phyloP scores from a whole-genome alignment of 2,888 invertebrate genomes.

The Phengaris arion region DNA sequence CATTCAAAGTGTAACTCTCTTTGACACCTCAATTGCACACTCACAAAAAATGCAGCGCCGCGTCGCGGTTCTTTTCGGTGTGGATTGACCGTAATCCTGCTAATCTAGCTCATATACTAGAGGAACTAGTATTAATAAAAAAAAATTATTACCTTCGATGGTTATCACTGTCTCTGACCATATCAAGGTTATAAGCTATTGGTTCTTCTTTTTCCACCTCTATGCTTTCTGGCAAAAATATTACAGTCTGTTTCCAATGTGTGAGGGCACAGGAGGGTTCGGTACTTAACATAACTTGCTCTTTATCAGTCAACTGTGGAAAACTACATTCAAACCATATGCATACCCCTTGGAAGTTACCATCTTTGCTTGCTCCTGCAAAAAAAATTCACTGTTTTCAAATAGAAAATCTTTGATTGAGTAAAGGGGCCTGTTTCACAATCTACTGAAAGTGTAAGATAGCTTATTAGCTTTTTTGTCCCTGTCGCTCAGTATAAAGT shows the following conservation, averaged over 20 bases:
- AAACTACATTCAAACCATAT: constrained; percentile 91
- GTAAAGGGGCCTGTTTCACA: too few relatives aligned
- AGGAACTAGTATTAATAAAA: background rate
- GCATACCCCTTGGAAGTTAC: constrained; percentile 86
- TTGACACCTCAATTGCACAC: too few relatives aligned
- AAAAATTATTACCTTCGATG: constrained; percentile 61
- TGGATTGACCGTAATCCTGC: too few relatives aligned
- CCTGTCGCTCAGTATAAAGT: too few relatives aligned
- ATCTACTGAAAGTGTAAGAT: too few relatives aligned
- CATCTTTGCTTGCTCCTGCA: constrained; percentile 76
- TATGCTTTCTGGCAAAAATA: constrained; percentile 85
- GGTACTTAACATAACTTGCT: constrained; percentile 84
- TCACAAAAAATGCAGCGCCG: too few relatives aligned
- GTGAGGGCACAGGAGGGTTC: constrained; percentile 85
- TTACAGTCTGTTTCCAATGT: constrained; percentile 96
- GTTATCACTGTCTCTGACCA: constrained; percentile 74
- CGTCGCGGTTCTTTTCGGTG: too few relatives aligned
- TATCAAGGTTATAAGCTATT: constrained; percentile 83
- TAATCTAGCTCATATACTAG: too few relatives aligned
- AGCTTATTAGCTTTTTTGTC: too few relatives aligned
- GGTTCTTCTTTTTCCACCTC: constrained; percentile 81
- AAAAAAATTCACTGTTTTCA: constrained; percentile 25
- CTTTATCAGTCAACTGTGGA: constrained; percentile 69
- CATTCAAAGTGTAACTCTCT: too few relatives aligned
- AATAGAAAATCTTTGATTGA: too few relatives aligned